Conservation (phyloP, 2,113 vertebrate species). For the Ammodytes dubius region DNA sequence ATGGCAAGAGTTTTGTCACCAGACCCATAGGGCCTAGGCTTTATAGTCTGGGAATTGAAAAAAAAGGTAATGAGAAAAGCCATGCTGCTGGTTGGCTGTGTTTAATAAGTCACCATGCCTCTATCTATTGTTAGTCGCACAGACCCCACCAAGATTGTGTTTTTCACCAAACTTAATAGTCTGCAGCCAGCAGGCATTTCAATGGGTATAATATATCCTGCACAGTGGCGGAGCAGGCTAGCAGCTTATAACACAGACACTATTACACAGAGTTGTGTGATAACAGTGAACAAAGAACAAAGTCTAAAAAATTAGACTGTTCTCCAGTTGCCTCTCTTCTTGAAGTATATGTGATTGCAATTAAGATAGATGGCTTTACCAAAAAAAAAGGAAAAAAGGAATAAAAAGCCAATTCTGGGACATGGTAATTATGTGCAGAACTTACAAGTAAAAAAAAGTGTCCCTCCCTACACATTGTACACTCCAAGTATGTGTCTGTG, state of each 20-base stretch:
- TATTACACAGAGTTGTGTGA: conserved; percentile 79
- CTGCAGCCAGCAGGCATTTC: conserved; percentile 73
- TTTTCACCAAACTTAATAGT: conserved; percentile 64
- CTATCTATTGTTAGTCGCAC: conserved; percentile 81
- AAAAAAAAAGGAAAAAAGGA: conserved; percentile 48
- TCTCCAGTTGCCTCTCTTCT: conserved; percentile 68
- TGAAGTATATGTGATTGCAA: conserved; percentile 81
- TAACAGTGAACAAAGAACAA: conserved; percentile 80
- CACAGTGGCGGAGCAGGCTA: conserved; percentile 53
- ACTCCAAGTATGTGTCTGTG: conserved; percentile 33
- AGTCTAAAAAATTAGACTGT: conserved; percentile 77
- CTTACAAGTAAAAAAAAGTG: conserved; percentile 52
- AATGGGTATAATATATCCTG: conserved; percentile 74
- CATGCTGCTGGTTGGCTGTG: conserved; percentile 78
- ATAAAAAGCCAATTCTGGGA: conserved; percentile 60
- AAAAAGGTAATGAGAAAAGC: conserved; percentile 82
- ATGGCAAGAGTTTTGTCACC: conserved; percentile 83
- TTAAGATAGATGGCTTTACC: conserved; percentile 80
- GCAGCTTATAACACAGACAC: conserved; percentile 72
- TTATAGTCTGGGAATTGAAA: conserved; percentile 78
- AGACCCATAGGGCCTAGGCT: conserved; percentile 79
- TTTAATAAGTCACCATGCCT: conserved; percentile 84
- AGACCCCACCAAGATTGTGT: conserved; percentile 70
- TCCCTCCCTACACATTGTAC: conserved; percentile 47
- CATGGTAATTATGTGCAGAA: conserved; percentile 73